Percentiles rank a stretch among this genome's conserved stretches.
These are phyloP conservation scores for Probosciger aterrimus DNA, from an alignment of 2,113 vertebrate species.

Conservation along the genomic window DNA sequence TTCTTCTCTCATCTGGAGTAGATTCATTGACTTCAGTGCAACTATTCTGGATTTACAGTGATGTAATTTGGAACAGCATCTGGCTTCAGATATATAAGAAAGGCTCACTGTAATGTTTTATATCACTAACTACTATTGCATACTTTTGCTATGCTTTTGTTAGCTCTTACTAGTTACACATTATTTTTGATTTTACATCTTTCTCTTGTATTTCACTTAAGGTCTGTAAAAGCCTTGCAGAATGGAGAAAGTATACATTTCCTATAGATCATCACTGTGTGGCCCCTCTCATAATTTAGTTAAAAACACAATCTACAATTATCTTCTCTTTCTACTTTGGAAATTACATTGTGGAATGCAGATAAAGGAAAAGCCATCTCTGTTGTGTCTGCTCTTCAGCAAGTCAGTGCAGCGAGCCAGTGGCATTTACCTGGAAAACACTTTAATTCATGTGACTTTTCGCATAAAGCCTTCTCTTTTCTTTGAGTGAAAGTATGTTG, in stretches of 20 bases:
- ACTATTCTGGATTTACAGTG: constrained; percentile 54
- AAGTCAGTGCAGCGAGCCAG: not conserved
- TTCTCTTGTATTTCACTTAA: not conserved
- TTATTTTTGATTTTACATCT: not conserved
- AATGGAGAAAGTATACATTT: not conserved
- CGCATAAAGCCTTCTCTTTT: not conserved
- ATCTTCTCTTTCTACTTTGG: not conserved
- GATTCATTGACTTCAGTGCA: constrained; percentile 41
- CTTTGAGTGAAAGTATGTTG: not conserved
- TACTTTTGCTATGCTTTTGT: not conserved
- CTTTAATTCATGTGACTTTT: not conserved
- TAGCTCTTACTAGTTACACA: not conserved
- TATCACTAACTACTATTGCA: constrained; percentile 39
- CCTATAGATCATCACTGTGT: not conserved
- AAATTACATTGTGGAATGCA: not conserved
- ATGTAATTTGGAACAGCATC: constrained; percentile 57
- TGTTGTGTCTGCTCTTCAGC: not conserved
- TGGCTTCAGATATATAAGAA: constrained; percentile 19
- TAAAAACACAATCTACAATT: not conserved
- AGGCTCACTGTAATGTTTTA: not conserved
- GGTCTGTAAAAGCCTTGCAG: not conserved
- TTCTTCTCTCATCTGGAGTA: constrained; percentile 58
- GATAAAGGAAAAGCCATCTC: not conserved
- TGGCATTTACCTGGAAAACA: not conserved
- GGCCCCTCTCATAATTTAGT: not conserved